A percentile compares a stretch with the other conserved stretches of the same genome.
These are phyloP conservation scores for Xenopus laevis DNA, from an alignment of 2,113 vertebrate species.

Conservation along the genomic window DNA sequence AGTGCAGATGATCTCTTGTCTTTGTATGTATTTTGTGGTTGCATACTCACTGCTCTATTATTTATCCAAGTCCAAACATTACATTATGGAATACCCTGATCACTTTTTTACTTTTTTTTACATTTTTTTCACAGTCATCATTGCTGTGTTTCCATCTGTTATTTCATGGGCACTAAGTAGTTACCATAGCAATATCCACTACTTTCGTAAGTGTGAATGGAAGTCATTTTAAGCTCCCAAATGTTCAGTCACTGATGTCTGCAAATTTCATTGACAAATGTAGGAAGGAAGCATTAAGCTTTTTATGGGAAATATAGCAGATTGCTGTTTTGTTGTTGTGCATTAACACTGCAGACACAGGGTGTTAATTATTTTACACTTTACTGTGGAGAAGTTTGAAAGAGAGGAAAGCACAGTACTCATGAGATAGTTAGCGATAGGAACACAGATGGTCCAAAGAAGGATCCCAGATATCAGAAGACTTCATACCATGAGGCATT, in stretches of 20 bases:
- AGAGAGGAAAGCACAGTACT: background rate
- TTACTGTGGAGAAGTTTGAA: background rate
- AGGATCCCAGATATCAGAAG: background rate
- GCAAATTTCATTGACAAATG: slow-evolving; percentile 3
- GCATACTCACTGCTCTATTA: too few relatives aligned
- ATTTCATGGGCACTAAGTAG: background rate
- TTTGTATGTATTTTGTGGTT: too few relatives aligned
- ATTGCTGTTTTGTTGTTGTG: slow-evolving; percentile 5
- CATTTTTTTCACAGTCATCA: background rate
- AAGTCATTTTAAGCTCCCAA: slow-evolving; percentile 1
- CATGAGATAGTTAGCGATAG: background rate
- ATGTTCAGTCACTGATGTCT: background rate
- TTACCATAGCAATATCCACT: background rate
- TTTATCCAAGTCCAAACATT: too few relatives aligned
- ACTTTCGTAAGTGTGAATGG: background rate
- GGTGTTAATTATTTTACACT: slow-evolving; percentile 5
- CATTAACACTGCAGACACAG: background rate
- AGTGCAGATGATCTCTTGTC: too few relatives aligned
- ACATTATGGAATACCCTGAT: too few relatives aligned
- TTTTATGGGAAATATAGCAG: background rate
- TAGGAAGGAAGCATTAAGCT: slow-evolving; percentile 1
- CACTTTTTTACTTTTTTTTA: background rate
- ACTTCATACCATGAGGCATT: background rate
- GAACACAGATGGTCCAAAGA: slow-evolving; percentile 1
- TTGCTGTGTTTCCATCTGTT: background rate